Percentiles rank a stretch among this genome's conserved stretches.
phyloP scores from a whole-genome alignment of 2,113 vertebrate genomes.

The Aphyosemion australe region DNA sequence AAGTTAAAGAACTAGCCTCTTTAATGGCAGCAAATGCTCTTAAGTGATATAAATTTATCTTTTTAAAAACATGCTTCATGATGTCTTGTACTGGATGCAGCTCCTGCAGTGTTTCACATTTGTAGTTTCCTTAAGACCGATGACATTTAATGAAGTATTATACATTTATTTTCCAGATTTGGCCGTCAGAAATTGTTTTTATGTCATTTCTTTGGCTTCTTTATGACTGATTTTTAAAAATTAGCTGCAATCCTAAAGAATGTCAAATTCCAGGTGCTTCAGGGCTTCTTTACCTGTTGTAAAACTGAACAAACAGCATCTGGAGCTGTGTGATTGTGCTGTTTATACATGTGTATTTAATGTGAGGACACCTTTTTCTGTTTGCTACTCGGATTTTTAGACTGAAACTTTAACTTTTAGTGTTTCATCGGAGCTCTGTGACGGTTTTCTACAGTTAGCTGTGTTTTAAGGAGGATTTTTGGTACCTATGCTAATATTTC shows the following conservation, averaged over 20 bases:
- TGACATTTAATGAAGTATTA: constrained; percentile 12
- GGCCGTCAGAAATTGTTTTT: constrained; percentile 15
- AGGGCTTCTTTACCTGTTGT: constrained; percentile 24
- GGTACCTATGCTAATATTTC: not conserved
- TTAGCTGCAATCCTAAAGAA: constrained; percentile 6
- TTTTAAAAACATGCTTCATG: not conserved
- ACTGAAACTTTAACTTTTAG: constrained; percentile 5
- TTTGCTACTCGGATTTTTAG: too few species aligned
- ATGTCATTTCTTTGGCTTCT: constrained; percentile 1
- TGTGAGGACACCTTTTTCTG: constrained; percentile 16
- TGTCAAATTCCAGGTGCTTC: constrained; percentile 26
- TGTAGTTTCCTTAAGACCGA: constrained; percentile 5
- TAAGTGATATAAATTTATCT: not conserved
- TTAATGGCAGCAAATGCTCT: constrained; percentile 1
- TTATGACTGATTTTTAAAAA: constrained; percentile 12
- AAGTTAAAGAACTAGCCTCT: not conserved
- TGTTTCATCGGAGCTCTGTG: constrained; percentile 21
- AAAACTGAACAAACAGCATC: constrained; percentile 25
- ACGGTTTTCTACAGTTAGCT: constrained; percentile 17
- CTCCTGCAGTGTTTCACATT: constrained; percentile 3
- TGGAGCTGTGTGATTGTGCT: constrained; percentile 21
- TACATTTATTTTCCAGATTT: constrained; percentile 1
- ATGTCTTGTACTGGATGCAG: not conserved
- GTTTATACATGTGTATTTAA: constrained; percentile 39
- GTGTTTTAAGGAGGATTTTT: not conserved